phyloP scores from a whole-genome alignment of 2,797 vertebrate species.

The Cetoscarus ocellatus region DNA sequence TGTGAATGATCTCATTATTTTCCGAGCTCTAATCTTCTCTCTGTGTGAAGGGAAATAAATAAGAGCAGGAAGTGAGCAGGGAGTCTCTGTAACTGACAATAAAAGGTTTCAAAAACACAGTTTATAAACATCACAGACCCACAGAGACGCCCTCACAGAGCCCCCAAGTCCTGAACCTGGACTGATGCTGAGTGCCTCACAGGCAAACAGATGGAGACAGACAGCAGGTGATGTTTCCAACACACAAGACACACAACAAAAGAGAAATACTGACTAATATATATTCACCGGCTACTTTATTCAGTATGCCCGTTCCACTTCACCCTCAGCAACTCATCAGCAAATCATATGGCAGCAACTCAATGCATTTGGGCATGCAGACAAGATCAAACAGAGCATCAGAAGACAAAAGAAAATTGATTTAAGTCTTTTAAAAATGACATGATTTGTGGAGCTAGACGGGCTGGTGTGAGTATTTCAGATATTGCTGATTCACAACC shows the following conservation, averaged over 20 bases:
- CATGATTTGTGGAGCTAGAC: no score
- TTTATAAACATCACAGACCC: conserved; percentile 2
- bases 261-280: no score
- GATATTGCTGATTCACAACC: no score
- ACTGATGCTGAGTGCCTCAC: conserved; percentile 17
- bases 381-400: no score
- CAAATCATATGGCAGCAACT: no score
- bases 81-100: background rate
- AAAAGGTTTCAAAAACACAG: background rate
- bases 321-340: no score
- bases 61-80: background rate
- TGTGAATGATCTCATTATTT: background rate
- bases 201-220: conserved; percentile 51
- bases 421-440: no score
- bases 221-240: conserved; percentile 39
- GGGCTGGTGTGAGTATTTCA: no score
- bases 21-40: background rate
- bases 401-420: no score
- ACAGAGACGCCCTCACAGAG: conserved; percentile 1
- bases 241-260: background rate
- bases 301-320: no score
- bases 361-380: no score
- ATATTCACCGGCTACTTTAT: no score
- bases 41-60: background rate
- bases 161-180: conserved; percentile 22